Evolutionary conservation across 2,888 invertebrate species (phyloP).

Genomic region (Yponomeuta plumbellus): DNA sequence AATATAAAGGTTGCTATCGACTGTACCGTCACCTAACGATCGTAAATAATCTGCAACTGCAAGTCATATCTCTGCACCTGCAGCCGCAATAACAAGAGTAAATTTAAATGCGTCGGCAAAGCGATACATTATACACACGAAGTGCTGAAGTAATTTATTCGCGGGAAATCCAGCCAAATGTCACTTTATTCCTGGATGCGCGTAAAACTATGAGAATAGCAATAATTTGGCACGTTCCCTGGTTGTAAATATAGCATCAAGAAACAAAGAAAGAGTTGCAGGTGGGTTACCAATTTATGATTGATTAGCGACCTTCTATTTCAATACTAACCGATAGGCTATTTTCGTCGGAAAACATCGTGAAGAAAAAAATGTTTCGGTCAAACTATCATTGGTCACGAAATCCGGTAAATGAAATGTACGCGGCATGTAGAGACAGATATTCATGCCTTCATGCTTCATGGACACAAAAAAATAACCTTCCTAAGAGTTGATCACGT

Average conservation of each 20-base stretch:
- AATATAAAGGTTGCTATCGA: no score
- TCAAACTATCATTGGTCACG: background rate
- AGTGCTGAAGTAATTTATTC: conserved; percentile 2
- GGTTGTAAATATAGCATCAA: background rate
- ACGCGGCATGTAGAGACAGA: background rate
- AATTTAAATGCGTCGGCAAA: background rate
- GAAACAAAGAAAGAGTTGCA: background rate
- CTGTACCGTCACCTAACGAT: no score
- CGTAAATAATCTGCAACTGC: no score
- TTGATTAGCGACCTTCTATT: background rate
- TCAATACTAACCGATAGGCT: background rate
- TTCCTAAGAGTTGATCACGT: no score
- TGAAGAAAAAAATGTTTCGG: background rate
- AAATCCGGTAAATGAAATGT: background rate
- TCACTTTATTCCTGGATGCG: conserved; percentile 8
- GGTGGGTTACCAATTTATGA: background rate
- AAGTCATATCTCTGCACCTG: no score
- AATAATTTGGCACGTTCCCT: background rate
- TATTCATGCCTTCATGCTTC: background rate
- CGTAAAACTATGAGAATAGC: background rate
- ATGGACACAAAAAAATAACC: background rate
- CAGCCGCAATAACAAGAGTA: background rate
- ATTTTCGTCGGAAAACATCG: background rate
- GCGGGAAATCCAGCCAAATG: conserved; percentile 6
- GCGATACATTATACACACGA: background rate